Percentiles rank a stretch among this genome's conserved stretches.
Evolutionary conservation across 2,888 invertebrate species (phyloP).

Genomic region (Polymixis flavicincta): DNA sequence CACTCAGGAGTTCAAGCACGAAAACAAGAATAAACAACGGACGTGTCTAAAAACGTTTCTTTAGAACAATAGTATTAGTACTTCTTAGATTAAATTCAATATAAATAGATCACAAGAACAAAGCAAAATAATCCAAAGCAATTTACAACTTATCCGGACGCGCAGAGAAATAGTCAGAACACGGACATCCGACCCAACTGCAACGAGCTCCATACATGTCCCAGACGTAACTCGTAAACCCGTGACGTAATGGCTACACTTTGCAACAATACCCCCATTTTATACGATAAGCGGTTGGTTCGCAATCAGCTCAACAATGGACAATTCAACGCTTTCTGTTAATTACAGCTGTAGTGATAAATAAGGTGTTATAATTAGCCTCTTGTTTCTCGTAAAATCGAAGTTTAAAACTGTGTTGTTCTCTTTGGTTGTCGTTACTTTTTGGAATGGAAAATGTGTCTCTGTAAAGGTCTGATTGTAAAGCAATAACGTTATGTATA

Average conservation of each 20-base stretch:
- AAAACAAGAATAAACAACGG: not conserved
- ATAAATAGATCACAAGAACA: not conserved
- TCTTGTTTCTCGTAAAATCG: conserved; percentile 18
- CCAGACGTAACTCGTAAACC: conserved; percentile 52
- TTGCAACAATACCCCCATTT: conserved; percentile 56
- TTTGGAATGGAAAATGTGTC: not conserved
- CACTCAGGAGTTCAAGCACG: not conserved
- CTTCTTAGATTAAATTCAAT: not conserved
- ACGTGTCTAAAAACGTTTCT: not conserved
- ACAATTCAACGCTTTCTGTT: conserved; percentile 43
- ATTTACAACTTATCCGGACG: conserved; percentile 18
- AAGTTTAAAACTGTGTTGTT: conserved; percentile 3
- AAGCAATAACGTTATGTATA: not conserved
- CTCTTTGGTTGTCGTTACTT: not conserved
- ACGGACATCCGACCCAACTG: conserved; percentile 36
- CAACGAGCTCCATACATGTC: conserved; percentile 41
- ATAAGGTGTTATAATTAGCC: conserved; percentile 34
- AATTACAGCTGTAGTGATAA: conserved; percentile 38
- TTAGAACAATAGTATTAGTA: not conserved
- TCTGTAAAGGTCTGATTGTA: no score
- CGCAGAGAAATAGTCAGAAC: conserved; percentile 32
- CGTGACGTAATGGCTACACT: conserved; percentile 39
- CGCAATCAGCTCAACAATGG: conserved; percentile 43
- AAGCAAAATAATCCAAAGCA: conserved; percentile 18
- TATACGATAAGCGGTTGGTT: conserved; percentile 54